A percentile compares a stretch with the other conserved stretches of the same genome.
These are phyloP conservation scores for Drosophila pseudotakahashii DNA, from an alignment of 2,888 invertebrate genomes.

Conservation along the genomic window DNA sequence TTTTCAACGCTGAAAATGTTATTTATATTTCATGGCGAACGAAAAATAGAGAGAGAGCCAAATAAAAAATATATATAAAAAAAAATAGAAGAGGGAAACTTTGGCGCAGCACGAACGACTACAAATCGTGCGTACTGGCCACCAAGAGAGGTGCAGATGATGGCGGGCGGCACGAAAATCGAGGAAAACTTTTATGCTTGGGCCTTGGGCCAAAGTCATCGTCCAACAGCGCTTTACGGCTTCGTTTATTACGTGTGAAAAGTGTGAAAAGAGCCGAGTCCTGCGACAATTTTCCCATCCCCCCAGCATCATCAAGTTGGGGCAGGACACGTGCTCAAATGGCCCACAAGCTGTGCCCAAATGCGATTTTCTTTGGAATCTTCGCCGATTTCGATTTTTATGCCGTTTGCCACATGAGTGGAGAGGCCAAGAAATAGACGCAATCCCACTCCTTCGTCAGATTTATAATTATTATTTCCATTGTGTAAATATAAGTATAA, in stretches of 20 bases:
- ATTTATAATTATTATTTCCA: constrained; percentile 35
- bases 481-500: constrained; percentile 14
- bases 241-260: constrained; percentile 77
- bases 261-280: constrained; percentile 44
- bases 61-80: constrained; percentile 11
- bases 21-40: constrained; percentile 78
- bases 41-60: constrained; percentile 33
- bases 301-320: constrained; percentile 54
- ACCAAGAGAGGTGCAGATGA: constrained; percentile 24
- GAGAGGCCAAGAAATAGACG: constrained; percentile 6
- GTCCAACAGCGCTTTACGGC: constrained; percentile 68
- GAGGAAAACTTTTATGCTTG: constrained; percentile 57
- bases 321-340: constrained; percentile 63
- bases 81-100: constrained; percentile 61
- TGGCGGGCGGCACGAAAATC: constrained; percentile 31
- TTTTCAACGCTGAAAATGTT: constrained; percentile 78
- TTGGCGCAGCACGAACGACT: constrained; percentile 78
- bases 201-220: constrained; percentile 49
- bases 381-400: constrained; percentile 16
- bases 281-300: constrained; percentile 65
- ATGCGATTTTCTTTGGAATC: constrained; percentile 36
- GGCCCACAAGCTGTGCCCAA: constrained; percentile 60
- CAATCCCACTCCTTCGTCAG: neutral
- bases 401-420: constrained; percentile 33
- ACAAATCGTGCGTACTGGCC: constrained; percentile 73